Percentiles rank a stretch among this genome's conserved stretches.
These are phyloP conservation scores for Drepana falcataria DNA, from an alignment of 2,888 invertebrate genomes.

Conservation along the genomic window DNA sequence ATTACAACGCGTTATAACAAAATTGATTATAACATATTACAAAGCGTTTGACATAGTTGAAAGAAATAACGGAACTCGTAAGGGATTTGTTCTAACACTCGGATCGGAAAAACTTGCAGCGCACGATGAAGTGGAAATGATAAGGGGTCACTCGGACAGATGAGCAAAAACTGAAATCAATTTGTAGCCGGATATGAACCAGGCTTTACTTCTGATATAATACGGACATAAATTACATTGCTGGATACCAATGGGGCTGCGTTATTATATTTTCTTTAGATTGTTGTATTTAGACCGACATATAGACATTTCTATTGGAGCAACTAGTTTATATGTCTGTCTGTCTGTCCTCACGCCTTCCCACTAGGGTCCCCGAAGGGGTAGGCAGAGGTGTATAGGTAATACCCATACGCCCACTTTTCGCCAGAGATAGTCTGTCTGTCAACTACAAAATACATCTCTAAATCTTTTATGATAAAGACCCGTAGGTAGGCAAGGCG, in stretches of 20 bases:
- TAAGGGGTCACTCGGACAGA: not conserved
- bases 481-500: too few species aligned
- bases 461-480: too few species aligned
- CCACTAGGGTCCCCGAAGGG: too few species aligned
- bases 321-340: too few species aligned
- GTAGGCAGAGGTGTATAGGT: too few species aligned
- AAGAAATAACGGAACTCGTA: not conserved
- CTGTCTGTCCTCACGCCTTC: too few species aligned
- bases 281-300: too few species aligned
- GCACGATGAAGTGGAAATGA: not conserved
- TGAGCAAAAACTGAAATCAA: not conserved
- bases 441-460: too few species aligned
- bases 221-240: not conserved
- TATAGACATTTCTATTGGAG: too few species aligned
- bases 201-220: not conserved
- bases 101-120: not conserved
- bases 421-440: too few species aligned
- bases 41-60: not conserved
- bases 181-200: not conserved
- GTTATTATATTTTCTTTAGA: not conserved
- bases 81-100: not conserved
- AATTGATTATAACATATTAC: not conserved
- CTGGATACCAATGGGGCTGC: not conserved
- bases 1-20: too few species aligned
- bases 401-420: too few species aligned